These are phyloP conservation scores for Eptesicus fuscus DNA, from an alignment of 2,113 vertebrate genomes.

Conservation along the genomic window DNA sequence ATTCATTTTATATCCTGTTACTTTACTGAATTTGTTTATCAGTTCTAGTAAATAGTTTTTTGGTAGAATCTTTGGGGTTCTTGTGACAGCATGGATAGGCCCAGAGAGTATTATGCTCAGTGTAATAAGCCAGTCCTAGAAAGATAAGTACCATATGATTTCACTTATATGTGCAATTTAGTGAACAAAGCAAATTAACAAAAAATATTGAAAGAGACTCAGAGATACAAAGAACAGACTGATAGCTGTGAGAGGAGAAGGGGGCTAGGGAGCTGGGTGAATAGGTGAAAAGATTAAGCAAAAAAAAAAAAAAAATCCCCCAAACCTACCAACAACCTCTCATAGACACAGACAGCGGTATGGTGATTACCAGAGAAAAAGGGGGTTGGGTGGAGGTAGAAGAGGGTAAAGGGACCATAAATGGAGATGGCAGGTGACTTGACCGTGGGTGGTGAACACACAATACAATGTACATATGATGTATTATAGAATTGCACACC, in stretches of 20 bases:
- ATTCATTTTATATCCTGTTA: too few species aligned
- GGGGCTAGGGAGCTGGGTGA: not conserved
- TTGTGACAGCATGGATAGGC: not conserved
- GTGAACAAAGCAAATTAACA: not conserved
- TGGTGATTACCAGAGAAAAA: not conserved
- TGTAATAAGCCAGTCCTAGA: not conserved
- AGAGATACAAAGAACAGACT: not conserved
- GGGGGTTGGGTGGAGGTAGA: not conserved
- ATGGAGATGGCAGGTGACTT: not conserved
- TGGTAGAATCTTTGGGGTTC: too few species aligned
- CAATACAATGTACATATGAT: not conserved
- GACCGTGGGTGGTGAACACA: not conserved
- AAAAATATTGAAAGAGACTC: not conserved
- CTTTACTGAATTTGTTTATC: too few species aligned
- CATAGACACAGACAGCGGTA: not conserved
- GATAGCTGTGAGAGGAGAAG: not conserved
- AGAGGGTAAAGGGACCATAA: not conserved
- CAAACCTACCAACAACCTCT: not conserved
- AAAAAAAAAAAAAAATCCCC: not conserved
- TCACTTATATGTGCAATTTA: not conserved
- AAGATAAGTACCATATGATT: not conserved
- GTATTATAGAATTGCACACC: not conserved
- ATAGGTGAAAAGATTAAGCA: not conserved
- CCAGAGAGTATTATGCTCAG: not conserved
- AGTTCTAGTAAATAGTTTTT: too few species aligned